Percentiles rank a stretch among this genome's conserved stretches.
Conservation (phyloP, 2,888 invertebrate genomes). For the Parasteatoda lunata region DNA sequence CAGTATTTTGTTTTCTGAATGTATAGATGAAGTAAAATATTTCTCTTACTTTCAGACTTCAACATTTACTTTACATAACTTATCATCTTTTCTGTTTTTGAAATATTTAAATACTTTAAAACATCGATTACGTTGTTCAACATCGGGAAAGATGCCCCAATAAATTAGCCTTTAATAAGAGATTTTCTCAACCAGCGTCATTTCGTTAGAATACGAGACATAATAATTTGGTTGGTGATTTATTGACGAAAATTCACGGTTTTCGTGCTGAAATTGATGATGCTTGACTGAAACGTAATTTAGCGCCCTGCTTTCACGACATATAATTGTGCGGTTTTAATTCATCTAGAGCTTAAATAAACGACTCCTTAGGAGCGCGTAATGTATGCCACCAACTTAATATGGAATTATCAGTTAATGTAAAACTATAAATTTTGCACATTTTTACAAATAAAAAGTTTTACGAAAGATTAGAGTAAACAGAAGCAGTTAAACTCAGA, state of each 20-base stretch:
- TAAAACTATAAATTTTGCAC: not conserved
- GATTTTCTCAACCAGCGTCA: slow-evolving; percentile 36
- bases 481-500: too few relatives aligned
- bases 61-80: too few relatives aligned
- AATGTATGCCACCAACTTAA: slow-evolving; percentile 18
- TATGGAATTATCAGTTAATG: slow-evolving; percentile 5
- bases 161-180: slow-evolving; percentile 52
- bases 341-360: slow-evolving; percentile 41
- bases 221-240: slow-evolving; percentile 57
- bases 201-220: slow-evolving; percentile 56
- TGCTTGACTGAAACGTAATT: slow-evolving; percentile 34
- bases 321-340: slow-evolving; percentile 53
- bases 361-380: slow-evolving; percentile 23
- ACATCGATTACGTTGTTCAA: slow-evolving; percentile 49
- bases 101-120: slow-evolving; percentile 15
- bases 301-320: slow-evolving; percentile 15
- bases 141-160: slow-evolving; percentile 27
- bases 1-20: too few relatives aligned
- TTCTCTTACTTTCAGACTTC: too few relatives aligned
- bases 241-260: slow-evolving; percentile 46
- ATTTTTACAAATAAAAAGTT: not conserved
- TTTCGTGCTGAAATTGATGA: slow-evolving; percentile 51
- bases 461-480: too few relatives aligned
- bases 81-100: too few relatives aligned
- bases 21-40: too few relatives aligned